Conservation (phyloP, 1,140 invertebrate species). For the Dendroctonus ponderosae region DNA sequence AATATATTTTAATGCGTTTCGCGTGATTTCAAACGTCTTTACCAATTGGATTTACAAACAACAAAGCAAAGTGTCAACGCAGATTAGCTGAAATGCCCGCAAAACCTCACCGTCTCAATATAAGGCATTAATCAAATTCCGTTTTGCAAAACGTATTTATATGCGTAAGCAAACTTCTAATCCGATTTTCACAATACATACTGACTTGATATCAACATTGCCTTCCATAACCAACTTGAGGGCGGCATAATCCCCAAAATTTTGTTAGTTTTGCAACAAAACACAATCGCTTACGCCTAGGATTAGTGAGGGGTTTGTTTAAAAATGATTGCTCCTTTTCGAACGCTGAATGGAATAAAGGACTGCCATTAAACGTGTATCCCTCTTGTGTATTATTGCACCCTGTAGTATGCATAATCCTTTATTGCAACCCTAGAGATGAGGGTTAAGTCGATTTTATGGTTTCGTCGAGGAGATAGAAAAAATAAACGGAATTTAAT, state of each 20-base stretch:
- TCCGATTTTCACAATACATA: slow-evolving; percentile 27
- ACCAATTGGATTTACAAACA: no score
- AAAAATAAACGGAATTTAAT: slow-evolving; percentile 25
- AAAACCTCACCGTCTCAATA: no score
- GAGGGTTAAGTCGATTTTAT: slow-evolving; percentile 31
- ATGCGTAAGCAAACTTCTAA: slow-evolving; percentile 16
- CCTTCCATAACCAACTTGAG: slow-evolving; percentile 16
- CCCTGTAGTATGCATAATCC: slow-evolving; percentile 16
- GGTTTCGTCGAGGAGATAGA: slow-evolving; percentile 27
- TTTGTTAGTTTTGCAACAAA: slow-evolving; percentile 30
- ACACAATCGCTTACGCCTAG: slow-evolving; percentile 15
- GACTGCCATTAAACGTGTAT: slow-evolving; percentile 22
- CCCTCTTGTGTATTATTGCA: slow-evolving; percentile 20
- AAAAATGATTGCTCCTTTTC: slow-evolving; percentile 28
- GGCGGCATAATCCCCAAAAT: slow-evolving; percentile 26
- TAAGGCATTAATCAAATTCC: slow-evolving; percentile 9
- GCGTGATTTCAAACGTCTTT: no score
- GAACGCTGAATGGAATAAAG: slow-evolving; percentile 13
- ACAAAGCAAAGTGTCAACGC: no score
- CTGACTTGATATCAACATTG: slow-evolving; percentile 19
- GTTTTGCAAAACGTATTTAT: slow-evolving; percentile 14
- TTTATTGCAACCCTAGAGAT: slow-evolving; percentile 18
- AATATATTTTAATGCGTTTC: no score
- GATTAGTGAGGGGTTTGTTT: slow-evolving; percentile 1
- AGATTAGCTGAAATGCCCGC: no score